Evolutionary conservation across 2,797 vertebrate genomes (phyloP).

Genomic region (Heteromormyrus szaboi): DNA sequence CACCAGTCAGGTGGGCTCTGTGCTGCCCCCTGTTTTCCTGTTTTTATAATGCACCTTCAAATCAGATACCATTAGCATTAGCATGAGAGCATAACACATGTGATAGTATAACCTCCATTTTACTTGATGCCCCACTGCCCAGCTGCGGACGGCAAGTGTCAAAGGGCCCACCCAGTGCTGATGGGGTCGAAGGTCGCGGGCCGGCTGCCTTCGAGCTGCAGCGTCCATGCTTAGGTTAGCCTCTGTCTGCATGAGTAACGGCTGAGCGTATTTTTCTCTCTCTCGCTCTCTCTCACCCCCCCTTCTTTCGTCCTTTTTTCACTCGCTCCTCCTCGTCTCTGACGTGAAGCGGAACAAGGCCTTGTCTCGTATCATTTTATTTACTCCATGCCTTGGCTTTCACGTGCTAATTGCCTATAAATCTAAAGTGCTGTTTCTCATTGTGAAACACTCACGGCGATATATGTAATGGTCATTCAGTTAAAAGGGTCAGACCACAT

Average conservation of each 20-base stretch:
- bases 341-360: neutral
- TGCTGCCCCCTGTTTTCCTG: neutral
- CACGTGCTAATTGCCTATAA: neutral
- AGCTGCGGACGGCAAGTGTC: constrained; percentile 86
- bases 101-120: neutral
- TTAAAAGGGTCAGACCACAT: neutral
- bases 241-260: neutral
- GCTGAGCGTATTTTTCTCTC: neutral
- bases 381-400: neutral
- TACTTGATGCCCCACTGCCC: constrained; percentile 34
- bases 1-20: neutral
- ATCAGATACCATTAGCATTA: neutral
- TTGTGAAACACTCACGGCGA: neutral
- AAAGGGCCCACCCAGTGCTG: constrained; percentile 64
- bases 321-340: neutral
- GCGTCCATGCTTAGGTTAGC: constrained; percentile 72
- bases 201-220: constrained; percentile 60
- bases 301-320: neutral
- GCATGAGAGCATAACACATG: neutral
- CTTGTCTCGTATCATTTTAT: neutral
- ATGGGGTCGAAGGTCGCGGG: constrained; percentile 57
- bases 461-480: neutral
- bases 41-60: neutral
- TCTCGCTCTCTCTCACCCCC: neutral
- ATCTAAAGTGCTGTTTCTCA: neutral